Conservation (phyloP, 1,140 invertebrate genomes). For the Megalopta genalis region DNA sequence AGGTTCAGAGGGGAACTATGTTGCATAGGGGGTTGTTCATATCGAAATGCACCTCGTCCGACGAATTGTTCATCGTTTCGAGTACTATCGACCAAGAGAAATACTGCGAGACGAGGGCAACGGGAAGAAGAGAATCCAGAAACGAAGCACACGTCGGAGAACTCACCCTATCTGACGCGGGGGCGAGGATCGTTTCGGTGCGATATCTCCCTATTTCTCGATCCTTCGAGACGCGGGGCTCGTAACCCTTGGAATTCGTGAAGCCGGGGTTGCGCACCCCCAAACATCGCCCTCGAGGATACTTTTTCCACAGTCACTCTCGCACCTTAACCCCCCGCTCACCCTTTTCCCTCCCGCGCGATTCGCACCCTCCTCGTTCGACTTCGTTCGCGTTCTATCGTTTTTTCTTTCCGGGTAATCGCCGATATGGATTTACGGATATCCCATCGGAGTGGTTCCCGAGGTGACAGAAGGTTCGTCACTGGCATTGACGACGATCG, state of each 20-base stretch:
- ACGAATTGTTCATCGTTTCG: too few relatives aligned
- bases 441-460: background rate
- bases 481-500: conserved; percentile 25
- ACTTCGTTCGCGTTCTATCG: too few relatives aligned
- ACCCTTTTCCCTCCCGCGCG: background rate
- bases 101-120: background rate
- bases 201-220: background rate
- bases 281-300: background rate
- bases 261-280: background rate
- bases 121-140: background rate
- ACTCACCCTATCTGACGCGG: background rate
- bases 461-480: conserved; percentile 5
- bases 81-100: too few relatives aligned
- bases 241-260: conserved; percentile 4
- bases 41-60: too few relatives aligned
- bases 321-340: background rate
- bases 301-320: background rate
- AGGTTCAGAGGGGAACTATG: too few relatives aligned
- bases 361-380: background rate
- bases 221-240: background rate
- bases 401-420: too few relatives aligned
- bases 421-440: background rate
- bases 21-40: too few relatives aligned
- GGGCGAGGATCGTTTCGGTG: background rate
- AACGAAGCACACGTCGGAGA: background rate